A percentile compares a stretch with the other conserved stretches of the same genome.
Evolutionary conservation across 1,140 invertebrate genomes (phyloP).

Genomic region (Drosophila truncata): DNA sequence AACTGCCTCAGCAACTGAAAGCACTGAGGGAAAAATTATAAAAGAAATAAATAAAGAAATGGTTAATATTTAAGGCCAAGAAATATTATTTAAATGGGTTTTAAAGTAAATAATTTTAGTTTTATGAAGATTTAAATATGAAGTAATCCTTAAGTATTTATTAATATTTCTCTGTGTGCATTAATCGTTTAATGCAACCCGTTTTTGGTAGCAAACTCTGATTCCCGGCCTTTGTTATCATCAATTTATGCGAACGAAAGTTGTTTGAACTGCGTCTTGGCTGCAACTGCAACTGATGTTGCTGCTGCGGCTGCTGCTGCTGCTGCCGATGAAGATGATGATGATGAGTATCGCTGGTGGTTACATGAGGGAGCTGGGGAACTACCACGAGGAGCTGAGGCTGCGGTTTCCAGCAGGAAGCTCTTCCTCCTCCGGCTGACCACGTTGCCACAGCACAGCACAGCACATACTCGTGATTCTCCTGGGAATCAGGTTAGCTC

Average conservation of each 20-base stretch:
- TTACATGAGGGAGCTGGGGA: slow-evolving; percentile 26
- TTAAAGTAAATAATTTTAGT: too few species aligned
- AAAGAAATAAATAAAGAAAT: neutral
- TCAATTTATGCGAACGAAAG: slow-evolving; percentile 82
- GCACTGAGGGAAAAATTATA: slow-evolving; percentile 16
- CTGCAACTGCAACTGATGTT: slow-evolving; percentile 9
- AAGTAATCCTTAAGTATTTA: too few species aligned
- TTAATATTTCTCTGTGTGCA: slow-evolving; percentile 5
- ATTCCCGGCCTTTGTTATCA: slow-evolving; percentile 70
- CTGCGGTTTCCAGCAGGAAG: slow-evolving; percentile 45
- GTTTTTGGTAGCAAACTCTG: slow-evolving; percentile 34
- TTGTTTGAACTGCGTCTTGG: slow-evolving; percentile 67
- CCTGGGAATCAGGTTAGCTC: slow-evolving; percentile 80
- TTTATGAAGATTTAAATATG: neutral
- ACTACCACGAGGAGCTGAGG: neutral
- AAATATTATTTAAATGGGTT: neutral
- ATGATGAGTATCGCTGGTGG: slow-evolving; percentile 34
- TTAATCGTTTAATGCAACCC: slow-evolving; percentile 52
- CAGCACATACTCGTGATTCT: slow-evolving; percentile 18
- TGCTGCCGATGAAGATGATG: slow-evolving; percentile 31
- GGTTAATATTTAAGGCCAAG: neutral
- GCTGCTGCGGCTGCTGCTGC: slow-evolving; percentile 23
- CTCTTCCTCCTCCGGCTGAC: slow-evolving; percentile 55
- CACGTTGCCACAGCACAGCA: slow-evolving; percentile 34
- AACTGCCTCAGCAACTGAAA: slow-evolving; percentile 55